Evolutionary conservation across 2,888 invertebrate species (phyloP).

Genomic region (Lithophane ornitopus): DNA sequence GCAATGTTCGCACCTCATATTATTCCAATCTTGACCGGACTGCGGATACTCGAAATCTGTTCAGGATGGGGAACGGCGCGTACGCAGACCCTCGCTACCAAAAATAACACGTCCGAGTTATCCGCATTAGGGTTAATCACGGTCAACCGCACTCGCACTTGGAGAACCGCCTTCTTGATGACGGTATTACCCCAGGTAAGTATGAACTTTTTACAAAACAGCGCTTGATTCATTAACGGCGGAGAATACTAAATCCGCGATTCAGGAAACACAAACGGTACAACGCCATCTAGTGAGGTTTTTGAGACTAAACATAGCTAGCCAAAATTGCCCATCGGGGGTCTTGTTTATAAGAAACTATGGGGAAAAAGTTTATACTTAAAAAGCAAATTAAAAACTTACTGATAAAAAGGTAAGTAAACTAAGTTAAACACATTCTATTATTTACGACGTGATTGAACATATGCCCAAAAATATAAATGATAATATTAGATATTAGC

Average conservation of each 20-base stretch:
- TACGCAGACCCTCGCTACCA: conserved; percentile 1
- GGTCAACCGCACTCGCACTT: conserved; percentile 1
- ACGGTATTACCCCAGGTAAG: conserved; percentile 16
- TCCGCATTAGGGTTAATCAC: conserved; percentile 8
- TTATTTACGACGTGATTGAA: too few species aligned
- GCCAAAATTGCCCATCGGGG: neutral
- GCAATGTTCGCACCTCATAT: neutral
- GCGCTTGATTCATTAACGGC: neutral
- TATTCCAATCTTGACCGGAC: neutral
- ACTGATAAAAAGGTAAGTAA: neutral
- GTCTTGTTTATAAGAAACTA: neutral
- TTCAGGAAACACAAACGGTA: neutral
- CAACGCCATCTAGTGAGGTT: conserved; percentile 1
- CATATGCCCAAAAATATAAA: too few species aligned
- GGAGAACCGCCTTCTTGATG: neutral
- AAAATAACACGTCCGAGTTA: conserved; percentile 1
- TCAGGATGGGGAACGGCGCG: neutral
- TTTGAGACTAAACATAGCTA: neutral
- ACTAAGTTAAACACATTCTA: neutral
- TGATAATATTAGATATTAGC: too few species aligned
- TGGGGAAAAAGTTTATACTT: neutral
- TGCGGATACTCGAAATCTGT: neutral
- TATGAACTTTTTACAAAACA: neutral
- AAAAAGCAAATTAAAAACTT: neutral
- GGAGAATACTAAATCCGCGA: conserved; percentile 10